Evolutionary conservation across 2,888 invertebrate genomes (phyloP), one percentile per base, ranked within the genome.

Genomic region (Spatulosminthurus flaviceps): DNA sequence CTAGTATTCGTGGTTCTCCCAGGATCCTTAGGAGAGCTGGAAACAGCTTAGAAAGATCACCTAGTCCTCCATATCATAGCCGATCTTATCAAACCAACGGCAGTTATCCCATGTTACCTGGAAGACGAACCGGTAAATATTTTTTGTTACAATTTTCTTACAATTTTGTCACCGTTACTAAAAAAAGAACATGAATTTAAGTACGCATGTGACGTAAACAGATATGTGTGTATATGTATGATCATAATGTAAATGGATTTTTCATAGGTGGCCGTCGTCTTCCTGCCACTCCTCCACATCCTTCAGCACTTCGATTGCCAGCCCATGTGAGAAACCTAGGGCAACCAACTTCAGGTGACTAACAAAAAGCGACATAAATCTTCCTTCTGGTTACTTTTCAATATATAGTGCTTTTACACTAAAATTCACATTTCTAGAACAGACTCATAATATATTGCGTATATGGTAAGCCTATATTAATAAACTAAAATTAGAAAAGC

Each of bases 101-200:
- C 60, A 85, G 85, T 60, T 85, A 84, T 81, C 85, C 85, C 0
- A 82, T 85, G 82, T 81, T 85, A 64, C 84, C 84, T 42, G 83
- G 85, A 79, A 81, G 84, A 73, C 81, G 85, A 29, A 77, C 83
- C 75, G 85, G 85, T 85, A 80, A 77, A n/a, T 41, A 16, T 41
- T 41, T 71, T 42, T 22, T 21, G 29, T 13, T 70, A 29, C 26
- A 26, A 26, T 67, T 26, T 9, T 26, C 2, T 21, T 4, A 4
- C 26, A 26, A 41, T 41, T 24, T n/a, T n/a, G n/a, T n/a, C n/a
- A n/a, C n/a, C n/a, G n/a, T n/a, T n/a, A n/a, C n/a, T n/a, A n/a
- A n/a, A n/a, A n/a, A n/a, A n/a, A n/a, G n/a, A n/a, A n/a, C n/a
- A n/a, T n/a, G n/a, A n/a, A n/a, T n/a, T n/a, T n/a, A n/a, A n/a